phyloP scores from a whole-genome alignment of 2,888 invertebrate genomes.

The Eupithecia abbreviata region DNA sequence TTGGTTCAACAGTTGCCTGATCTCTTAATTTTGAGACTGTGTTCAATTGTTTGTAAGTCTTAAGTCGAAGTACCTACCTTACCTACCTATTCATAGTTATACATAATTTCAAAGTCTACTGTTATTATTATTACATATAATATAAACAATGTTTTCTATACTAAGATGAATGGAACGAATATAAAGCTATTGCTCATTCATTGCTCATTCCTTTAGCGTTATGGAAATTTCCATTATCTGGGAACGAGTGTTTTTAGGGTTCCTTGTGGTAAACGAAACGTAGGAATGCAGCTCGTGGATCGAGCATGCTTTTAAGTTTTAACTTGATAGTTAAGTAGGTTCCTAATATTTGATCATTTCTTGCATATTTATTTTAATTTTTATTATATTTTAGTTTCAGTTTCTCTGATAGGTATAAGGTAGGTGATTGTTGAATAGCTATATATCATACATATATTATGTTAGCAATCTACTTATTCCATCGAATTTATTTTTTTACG shows the following conservation, averaged over 20 bases:
- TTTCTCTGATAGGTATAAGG: not conserved
- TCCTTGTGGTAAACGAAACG: not conserved
- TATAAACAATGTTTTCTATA: constrained; percentile 6
- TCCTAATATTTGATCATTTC: not conserved
- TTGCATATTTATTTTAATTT: not conserved
- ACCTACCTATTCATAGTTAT: too few relatives aligned
- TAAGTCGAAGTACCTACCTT: not conserved
- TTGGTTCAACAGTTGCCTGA: too few relatives aligned
- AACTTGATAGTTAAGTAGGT: not conserved
- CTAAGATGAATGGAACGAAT: constrained; percentile 22
- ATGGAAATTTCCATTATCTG: constrained; percentile 32
- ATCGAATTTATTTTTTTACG: too few relatives aligned
- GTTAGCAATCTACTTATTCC: too few relatives aligned
- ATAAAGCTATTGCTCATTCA: constrained; percentile 2
- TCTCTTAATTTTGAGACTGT: not conserved
- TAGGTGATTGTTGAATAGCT: not conserved
- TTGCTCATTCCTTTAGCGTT: constrained; percentile 24
- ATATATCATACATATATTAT: too few relatives aligned
- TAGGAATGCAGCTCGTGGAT: not conserved
- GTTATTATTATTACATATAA: not conserved
- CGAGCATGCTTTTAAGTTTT: not conserved
- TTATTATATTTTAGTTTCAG: not conserved
- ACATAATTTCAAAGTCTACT: not conserved
- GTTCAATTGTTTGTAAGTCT: not conserved
- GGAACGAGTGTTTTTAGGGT: constrained; percentile 14